Conservation (phyloP, 2,113 vertebrate species). For the Dicrurus megarhynchus region DNA sequence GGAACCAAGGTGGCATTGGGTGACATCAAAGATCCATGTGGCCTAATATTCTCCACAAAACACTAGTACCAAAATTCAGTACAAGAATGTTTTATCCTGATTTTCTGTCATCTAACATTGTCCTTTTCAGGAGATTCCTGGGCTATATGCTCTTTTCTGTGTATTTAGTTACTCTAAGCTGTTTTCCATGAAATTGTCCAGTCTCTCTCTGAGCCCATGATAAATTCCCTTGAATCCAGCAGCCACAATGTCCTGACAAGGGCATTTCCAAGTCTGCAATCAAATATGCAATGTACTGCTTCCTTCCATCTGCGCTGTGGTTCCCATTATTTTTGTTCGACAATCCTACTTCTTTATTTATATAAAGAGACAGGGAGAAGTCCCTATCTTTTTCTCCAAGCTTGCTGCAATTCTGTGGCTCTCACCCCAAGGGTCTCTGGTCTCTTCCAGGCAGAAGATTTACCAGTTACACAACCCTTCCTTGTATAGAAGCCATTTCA, state of each 20-base stretch:
- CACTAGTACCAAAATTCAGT: neutral
- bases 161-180: neutral
- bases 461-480: neutral
- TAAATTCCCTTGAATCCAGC: neutral
- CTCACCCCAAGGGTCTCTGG: neutral
- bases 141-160: neutral
- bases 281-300: neutral
- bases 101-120: neutral
- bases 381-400: neutral
- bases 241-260: neutral
- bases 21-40: neutral
- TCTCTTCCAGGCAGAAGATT: neutral
- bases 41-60: neutral
- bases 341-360: neutral
- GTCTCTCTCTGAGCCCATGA: neutral
- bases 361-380: neutral
- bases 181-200: neutral
- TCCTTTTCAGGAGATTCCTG: neutral
- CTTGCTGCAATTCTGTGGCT: neutral
- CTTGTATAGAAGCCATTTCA: neutral
- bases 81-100: neutral
- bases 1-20: neutral
- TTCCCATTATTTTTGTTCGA: neutral
- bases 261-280: neutral
- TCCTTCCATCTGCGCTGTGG: neutral